Evolutionary conservation across 2,888 invertebrate species (phyloP), one percentile per base, ranked within the genome.

Genomic region (Eupithecia vulgata): DNA sequence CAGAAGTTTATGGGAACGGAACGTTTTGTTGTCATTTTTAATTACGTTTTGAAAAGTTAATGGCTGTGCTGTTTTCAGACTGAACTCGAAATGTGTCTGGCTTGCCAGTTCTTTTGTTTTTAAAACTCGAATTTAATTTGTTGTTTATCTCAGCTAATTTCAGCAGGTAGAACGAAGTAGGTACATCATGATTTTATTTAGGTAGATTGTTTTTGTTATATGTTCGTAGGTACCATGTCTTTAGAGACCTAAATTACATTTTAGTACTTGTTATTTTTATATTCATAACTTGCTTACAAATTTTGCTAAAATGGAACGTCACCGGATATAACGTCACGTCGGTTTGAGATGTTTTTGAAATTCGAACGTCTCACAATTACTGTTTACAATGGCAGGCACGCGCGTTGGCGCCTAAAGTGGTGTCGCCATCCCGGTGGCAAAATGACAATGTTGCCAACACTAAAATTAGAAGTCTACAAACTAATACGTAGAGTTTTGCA

Each of bases 261-360:
- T 3, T 7, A 34, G 3, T 13, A n/a, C 61, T 75, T 57, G 57
- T 0, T 25, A 72, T 68, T 71, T 75, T 71, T 69, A 72, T 25
- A 61, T 61, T 40, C 17, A 68, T 67, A 74, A 74, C 72, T 75
- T 77, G 73, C 73, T 74, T 74, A 69, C 72, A 78, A 70, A 78
- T 76, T 77, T 65, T 74, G 76, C 78, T 79, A 86, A 88, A 87
- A 84, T 84, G 85, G 86, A 86, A 86, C 88, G 92, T 90, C 91
- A 91, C 91, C 92, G 93, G 93, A 93, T 92, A 90, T 88, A 87
- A 86, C 92, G 91, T 92, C 92, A 92, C 89, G 91, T 89, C 91
- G 90, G 90, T 85, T 81, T 83, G 81, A 83, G 84, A 85, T 93
- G 93, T 93, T 93, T 91, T 92, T 91, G 93, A 91, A 93, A 93